A percentile compares a stretch with the other conserved stretches of the same genome.
Evolutionary conservation across 1,140 invertebrate species (phyloP).

Genomic region (Bombus pascuorum): DNA sequence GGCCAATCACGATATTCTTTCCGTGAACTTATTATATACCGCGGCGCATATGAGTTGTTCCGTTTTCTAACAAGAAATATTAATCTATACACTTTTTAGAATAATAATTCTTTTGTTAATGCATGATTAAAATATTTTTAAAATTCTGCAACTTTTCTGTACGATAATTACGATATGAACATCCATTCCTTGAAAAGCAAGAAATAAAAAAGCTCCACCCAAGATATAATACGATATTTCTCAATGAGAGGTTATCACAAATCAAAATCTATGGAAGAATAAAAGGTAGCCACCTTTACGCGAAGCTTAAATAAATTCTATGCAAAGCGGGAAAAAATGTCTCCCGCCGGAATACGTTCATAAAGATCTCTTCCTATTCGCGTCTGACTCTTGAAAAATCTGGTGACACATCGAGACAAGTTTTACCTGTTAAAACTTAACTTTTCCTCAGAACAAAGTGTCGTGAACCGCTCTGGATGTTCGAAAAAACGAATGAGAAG

Average conservation of each 20-base stretch:
- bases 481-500: constrained; percentile 20
- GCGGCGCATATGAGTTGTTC: constrained; percentile 57
- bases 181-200: neutral
- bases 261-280: constrained; percentile 14
- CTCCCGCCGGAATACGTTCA: neutral
- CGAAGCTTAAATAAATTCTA: constrained; percentile 18
- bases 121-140: neutral
- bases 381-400: neutral
- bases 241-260: neutral
- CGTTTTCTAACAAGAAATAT: constrained; percentile 52
- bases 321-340: neutral
- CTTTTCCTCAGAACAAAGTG: neutral
- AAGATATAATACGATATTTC: neutral
- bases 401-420: neutral
- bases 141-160: no score
- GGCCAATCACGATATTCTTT: constrained; percentile 54
- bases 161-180: no score
- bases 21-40: constrained; percentile 29
- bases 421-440: neutral
- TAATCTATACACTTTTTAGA: neutral
- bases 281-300: neutral
- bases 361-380: neutral
- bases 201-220: neutral
- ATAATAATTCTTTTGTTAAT: neutral
- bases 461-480: neutral